Percentiles rank a stretch among this genome's conserved stretches.
phyloP scores from a whole-genome alignment of 2,113 vertebrate genomes.

The Corythoichthys intestinalis region DNA sequence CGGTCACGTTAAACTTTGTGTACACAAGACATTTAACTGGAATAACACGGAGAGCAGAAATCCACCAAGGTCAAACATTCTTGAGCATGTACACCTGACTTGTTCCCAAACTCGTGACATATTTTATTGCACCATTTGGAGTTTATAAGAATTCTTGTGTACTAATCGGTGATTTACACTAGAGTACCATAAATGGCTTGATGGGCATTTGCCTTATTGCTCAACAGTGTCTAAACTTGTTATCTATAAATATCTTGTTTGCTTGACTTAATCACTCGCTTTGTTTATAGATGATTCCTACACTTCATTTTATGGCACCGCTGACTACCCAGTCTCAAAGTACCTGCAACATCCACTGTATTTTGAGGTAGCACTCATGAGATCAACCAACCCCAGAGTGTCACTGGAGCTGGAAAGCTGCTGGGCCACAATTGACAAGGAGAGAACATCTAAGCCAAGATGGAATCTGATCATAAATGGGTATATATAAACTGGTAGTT shows the following conservation, averaged over 20 bases:
- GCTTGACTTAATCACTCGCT: not conserved
- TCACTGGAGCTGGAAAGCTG: constrained; percentile 67
- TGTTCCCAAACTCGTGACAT: not conserved
- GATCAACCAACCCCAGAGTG: constrained; percentile 36
- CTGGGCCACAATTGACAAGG: constrained; percentile 57
- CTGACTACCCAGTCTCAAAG: constrained; percentile 51
- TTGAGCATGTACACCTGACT: not conserved
- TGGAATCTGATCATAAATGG: constrained; percentile 69
- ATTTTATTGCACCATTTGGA: not conserved
- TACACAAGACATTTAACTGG: not conserved
- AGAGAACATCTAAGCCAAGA: constrained; percentile 48
- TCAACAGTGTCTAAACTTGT: not conserved
- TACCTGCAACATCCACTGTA: constrained; percentile 59
- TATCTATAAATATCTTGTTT: not conserved
- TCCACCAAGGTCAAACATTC: not conserved
- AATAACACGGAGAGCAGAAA: not conserved
- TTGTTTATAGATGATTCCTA: constrained; percentile 52
- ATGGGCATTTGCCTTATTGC: not conserved
- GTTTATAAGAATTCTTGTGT: no score
- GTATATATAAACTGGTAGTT: constrained; percentile 30
- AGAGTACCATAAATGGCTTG: no score
- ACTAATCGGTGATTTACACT: no score
- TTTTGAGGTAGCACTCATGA: constrained; percentile 66
- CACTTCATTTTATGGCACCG: constrained; percentile 31
- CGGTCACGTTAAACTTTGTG: not conserved